These are phyloP conservation scores for Acrossocheilus fasciatus DNA, from an alignment of 2,797 vertebrate genomes.

Conservation along the genomic window DNA sequence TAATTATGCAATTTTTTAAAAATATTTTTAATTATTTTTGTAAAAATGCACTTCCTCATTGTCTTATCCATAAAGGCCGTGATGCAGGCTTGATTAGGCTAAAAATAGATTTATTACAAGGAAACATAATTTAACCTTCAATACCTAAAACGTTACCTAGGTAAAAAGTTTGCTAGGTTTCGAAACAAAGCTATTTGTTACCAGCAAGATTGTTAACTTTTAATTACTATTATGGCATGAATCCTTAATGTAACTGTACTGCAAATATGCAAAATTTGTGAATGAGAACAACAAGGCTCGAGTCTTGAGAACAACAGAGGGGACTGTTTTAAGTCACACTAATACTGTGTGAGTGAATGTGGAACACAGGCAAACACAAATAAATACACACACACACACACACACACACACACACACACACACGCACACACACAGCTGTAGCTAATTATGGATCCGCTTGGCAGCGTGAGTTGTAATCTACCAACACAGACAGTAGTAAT, in stretches of 20 bases:
- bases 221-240: not conserved
- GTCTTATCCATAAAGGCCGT: too few species aligned
- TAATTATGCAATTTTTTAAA: too few species aligned
- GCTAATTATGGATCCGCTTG: constrained; percentile 75
- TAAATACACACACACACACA: constrained; percentile 52
- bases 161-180: not conserved
- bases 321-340: constrained; percentile 2
- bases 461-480: constrained; percentile 78
- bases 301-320: not conserved
- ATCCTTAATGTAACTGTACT: not conserved
- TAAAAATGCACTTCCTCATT: too few species aligned
- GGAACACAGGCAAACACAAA: not conserved
- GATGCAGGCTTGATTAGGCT: not conserved
- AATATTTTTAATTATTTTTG: too few species aligned
- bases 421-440: constrained; percentile 41
- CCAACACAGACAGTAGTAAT: constrained; percentile 78
- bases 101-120: not conserved
- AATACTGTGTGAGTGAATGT: constrained; percentile 19
- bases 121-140: not conserved
- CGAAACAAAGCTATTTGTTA: not conserved
- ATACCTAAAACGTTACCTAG: not conserved
- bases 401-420: constrained; percentile 45
- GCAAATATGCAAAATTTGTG: constrained; percentile 4
- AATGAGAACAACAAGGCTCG: not conserved
- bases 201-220: not conserved